phyloP scores from a whole-genome alignment of 35 echinoderm and acorn worm genomes.

The Apostichopus parvimensis region DNA sequence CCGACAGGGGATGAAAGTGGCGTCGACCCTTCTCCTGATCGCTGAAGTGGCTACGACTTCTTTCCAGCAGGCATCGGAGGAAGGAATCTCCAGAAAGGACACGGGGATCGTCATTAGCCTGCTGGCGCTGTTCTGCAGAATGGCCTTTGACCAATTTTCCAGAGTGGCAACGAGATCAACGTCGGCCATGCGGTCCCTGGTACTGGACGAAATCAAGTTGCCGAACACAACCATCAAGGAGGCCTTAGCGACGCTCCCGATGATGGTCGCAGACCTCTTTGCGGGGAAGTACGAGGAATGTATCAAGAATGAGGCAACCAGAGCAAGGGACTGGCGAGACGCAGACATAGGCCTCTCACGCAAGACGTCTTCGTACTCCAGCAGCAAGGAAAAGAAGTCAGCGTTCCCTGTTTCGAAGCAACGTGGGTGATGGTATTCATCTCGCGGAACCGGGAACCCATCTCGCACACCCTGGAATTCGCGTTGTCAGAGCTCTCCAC shows the following conservation, averaged over 20 bases:
- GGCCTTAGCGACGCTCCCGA: background rate
- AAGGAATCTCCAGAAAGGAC: background rate
- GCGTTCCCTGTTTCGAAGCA: background rate
- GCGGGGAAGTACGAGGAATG: background rate
- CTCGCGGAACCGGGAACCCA: background rate
- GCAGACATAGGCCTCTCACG: background rate
- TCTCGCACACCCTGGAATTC: background rate
- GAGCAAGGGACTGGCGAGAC: background rate
- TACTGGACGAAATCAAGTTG: background rate
- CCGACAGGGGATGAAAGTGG: background rate
- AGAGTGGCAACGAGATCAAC: background rate
- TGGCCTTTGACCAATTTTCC: slow-evolving; percentile 1
- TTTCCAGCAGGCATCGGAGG: background rate
- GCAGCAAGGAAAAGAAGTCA: background rate
- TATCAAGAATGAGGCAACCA: background rate
- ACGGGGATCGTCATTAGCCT: background rate
- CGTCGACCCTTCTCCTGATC: background rate
- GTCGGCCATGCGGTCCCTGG: background rate
- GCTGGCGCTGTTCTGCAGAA: background rate
- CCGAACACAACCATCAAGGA: background rate
- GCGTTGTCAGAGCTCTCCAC: too few relatives aligned
- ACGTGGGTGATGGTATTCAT: background rate
- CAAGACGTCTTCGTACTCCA: background rate
- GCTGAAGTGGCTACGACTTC: background rate
- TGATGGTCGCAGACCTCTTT: background rate